A percentile compares a stretch with the other conserved stretches of the same genome.
phyloP scores from a whole-genome alignment of 2,888 invertebrate genomes.

The Hartigia nigra region DNA sequence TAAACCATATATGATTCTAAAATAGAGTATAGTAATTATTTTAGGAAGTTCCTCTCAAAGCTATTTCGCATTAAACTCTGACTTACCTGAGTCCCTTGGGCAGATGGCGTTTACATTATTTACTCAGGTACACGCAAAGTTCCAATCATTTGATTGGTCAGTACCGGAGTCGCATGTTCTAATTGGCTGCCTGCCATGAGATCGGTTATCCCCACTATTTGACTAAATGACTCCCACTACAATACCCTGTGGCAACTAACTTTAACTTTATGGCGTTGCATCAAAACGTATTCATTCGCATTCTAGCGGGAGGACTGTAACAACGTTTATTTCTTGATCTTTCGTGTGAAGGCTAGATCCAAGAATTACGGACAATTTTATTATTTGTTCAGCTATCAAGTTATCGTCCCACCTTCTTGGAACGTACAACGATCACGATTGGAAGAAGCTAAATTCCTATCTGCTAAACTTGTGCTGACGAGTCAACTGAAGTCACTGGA shows the following conservation, averaged over 20 bases:
- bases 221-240: not conserved
- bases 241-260: not conserved
- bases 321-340: constrained; percentile 13
- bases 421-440: not conserved
- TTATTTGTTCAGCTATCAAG: constrained; percentile 1
- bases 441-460: not conserved
- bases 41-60: not conserved
- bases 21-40: not conserved
- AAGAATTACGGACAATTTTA: constrained; percentile 2
- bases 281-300: not conserved
- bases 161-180: not conserved
- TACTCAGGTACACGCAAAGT: not conserved
- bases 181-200: constrained; percentile 3
- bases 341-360: constrained; percentile 16
- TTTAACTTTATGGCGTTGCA: constrained; percentile 2
- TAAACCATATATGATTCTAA: not conserved
- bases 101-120: not conserved
- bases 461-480: not conserved
- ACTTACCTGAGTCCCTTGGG: not conserved
- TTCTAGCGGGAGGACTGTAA: not conserved
- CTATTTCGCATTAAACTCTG: not conserved
- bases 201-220: not conserved
- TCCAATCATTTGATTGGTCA: not conserved
- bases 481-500: not conserved
- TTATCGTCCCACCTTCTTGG: not conserved